Evolutionary conservation across 2,113 vertebrate species (phyloP), one percentile per base, ranked within the genome.

Genomic region (Cygnus buccinator): DNA sequence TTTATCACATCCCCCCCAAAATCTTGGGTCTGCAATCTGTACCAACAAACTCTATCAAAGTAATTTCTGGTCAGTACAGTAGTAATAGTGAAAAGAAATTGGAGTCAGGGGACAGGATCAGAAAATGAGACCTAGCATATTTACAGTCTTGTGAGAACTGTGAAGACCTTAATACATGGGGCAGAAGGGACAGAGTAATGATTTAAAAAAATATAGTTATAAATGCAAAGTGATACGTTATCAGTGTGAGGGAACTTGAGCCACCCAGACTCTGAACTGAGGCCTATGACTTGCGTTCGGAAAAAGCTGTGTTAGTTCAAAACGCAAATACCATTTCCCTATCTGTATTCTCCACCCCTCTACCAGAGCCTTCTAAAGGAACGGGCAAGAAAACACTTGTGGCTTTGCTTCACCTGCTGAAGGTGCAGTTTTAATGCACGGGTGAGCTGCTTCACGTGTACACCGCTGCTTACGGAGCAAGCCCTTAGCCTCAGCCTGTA

Each of bases 1-100:
- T 59, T n/a, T 67, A 72, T 50, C 8, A 6, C 4, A 41, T 55
- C 0, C 10, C 10, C 0, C 0, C 23, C n/a, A 82, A 55, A 52
- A n/a, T 25, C 13, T 58, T 62, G 7, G 0, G 0, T 52, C 37
- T 90, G 58, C 33, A 62, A 35, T 39, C 5, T 71, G 11, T 21
- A 23, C 17, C 43, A 72, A 16, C 28, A 43, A 72, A 21, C 59
- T 83, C 6, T 41, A 28, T 48, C 71, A 26, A 77, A 82, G 10
- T 48, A 65, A 57, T 48, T 83, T 72, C 58, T 86, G 26, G 31
- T 90, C 72, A 74, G 52, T 43, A 41, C 4, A 68, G 41, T 25
- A 43, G 14, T 48, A 22, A 39, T 20, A 86, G 21, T 55, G 72
- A 46, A 46, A 85, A 88, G 39, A 79, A 5, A 33, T 62, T 31